These are phyloP conservation scores for Gari tellinella DNA, from an alignment of 2,888 invertebrate species.

Conservation along the genomic window DNA sequence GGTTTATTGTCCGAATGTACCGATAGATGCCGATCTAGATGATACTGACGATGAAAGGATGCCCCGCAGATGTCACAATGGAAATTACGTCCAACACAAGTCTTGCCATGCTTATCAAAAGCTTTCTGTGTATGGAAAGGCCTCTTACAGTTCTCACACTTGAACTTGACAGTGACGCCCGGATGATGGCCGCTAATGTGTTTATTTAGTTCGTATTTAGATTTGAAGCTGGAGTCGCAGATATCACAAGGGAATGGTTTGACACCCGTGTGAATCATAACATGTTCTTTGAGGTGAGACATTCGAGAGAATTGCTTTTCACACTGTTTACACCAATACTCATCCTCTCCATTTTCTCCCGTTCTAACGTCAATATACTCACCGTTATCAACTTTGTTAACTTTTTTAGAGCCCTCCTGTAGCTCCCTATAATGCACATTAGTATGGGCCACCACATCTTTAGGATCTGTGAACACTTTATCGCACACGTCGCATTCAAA, in stretches of 20 bases:
- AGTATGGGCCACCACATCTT: conserved; percentile 35
- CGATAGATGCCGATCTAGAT: conserved; percentile 26
- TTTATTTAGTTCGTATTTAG: not conserved
- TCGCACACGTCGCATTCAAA: conserved; percentile 34
- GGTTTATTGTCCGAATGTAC: conserved; percentile 4
- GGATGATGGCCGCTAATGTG: too few species aligned
- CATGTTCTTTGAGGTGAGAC: conserved; percentile 1
- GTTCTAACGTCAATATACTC: too few species aligned
- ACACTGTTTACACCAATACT: conserved; percentile 11
- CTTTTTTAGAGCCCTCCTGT: not conserved
- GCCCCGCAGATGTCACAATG: conserved; percentile 35
- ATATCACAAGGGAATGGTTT: conserved; percentile 2
- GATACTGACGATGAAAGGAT: conserved; percentile 31
- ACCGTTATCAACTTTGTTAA: too few species aligned
- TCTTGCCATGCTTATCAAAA: too few species aligned
- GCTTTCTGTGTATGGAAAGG: too few species aligned
- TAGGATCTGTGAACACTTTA: conserved; percentile 22
- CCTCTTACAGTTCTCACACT: too few species aligned
- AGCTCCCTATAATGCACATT: conserved; percentile 10
- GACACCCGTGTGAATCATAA: not conserved
- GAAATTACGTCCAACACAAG: not conserved
- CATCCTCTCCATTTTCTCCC: not conserved
- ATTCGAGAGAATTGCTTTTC: not conserved
- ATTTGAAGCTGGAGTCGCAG: conserved; percentile 1
- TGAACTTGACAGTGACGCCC: too few species aligned